Base-by-base conservation (phyloP, 1,140 invertebrate species). In the Magallana angulata region DNA sequence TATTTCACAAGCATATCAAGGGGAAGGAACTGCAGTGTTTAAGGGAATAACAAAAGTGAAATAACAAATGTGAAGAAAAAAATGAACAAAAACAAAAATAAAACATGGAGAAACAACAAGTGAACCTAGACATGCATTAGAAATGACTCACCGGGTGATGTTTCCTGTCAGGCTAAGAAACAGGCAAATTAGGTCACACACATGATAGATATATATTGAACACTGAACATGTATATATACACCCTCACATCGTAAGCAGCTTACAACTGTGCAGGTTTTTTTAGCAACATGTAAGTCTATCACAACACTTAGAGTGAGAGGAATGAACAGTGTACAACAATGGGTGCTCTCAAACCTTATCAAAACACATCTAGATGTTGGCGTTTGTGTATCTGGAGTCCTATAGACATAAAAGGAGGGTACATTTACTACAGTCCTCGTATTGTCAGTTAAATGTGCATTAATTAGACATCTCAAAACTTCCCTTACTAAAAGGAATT, bases 151-250 rank as follows among this genome's bases (percentile, higher is more conserved):
- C 68, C 68, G 36, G 24, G 68, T 62, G 60, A 12, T 12, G 68
- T 76, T 18, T 76, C 68, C 68, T 76, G 68, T 76, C 68, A 76
- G 68, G 68, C 68, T 76, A 30, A 76, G 68, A 76, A 76, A 76
- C 68, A 76, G 68, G 68, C 24, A 76, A 24, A 76, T 36, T 30
- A 76, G 24, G 68, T 76, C 12, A 76, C 68, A 76, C 24, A 36
- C 14, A 76, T 76, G 68, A 76, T 18, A 24, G 24, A 76, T 48
- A 71, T 7, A 3, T 60, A 76, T 12, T 30, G 36, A 71, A 76
- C 68, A 76, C 14, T 12, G 36, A 76, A 76, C 24, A 24, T 76
- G 68, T 76, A 76, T 48, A 48, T 48, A 48, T 48, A 48, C 24
- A 76, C 9, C 68, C 64, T 71, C 24, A 24, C 18, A 71, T 48